A percentile compares a stretch with the other conserved stretches of the same genome.
phyloP scores from a whole-genome alignment of 2,797 vertebrate species.

The Psittacula echo region DNA sequence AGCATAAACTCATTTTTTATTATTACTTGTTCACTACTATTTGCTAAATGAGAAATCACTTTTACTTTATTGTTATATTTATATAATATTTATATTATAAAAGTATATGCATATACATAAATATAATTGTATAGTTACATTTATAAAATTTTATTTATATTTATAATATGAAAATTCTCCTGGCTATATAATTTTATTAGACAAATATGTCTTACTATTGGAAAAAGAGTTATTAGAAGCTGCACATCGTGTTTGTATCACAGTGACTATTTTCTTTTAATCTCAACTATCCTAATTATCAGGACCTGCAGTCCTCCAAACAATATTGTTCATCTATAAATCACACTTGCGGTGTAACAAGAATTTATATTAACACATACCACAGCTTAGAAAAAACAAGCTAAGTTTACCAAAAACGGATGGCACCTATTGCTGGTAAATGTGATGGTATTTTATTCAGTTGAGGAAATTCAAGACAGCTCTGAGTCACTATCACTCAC shows the following conservation, averaged over 20 bases:
- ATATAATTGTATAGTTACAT: neutral
- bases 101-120: neutral
- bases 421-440: conserved; percentile 22
- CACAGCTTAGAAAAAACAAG: neutral
- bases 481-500: conserved; percentile 66
- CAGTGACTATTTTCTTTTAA: neutral
- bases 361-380: neutral
- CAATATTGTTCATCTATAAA: neutral
- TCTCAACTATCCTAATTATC: neutral
- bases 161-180: neutral
- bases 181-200: neutral
- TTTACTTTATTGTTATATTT: neutral
- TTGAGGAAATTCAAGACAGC: conserved; percentile 30
- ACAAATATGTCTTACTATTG: neutral
- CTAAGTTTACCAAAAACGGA: neutral
- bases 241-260: neutral
- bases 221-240: neutral
- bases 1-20: neutral
- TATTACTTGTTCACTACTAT: neutral
- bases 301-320: neutral
- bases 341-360: neutral
- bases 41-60: neutral
- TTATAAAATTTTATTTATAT: neutral
- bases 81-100: neutral
- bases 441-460: conserved; percentile 6